phyloP scores from a whole-genome alignment of 2,888 invertebrate species.

The Spisula solida region DNA sequence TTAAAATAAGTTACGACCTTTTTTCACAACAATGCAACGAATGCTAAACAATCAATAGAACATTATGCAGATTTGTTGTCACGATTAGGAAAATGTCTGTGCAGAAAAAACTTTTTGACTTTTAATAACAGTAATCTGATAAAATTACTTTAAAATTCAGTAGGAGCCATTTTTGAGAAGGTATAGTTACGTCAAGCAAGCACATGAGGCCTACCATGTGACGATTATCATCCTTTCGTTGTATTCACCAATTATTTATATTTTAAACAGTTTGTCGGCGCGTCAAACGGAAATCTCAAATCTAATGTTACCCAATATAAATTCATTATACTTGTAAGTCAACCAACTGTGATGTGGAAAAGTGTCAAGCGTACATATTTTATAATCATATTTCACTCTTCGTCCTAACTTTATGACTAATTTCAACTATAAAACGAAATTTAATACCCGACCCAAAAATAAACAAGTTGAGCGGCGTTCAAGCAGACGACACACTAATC shows the following conservation, averaged over 20 bases:
- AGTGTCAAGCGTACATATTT: constrained; percentile 8
- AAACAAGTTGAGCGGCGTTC: background rate
- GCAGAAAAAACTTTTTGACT: no score
- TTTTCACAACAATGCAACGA: no score
- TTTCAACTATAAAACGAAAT: background rate
- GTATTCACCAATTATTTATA: background rate
- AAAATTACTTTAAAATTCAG: no score
- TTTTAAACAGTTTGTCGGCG: background rate
- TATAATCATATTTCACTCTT: constrained; percentile 1
- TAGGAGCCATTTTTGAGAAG: no score
- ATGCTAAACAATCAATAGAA: no score
- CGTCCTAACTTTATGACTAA: constrained; percentile 7
- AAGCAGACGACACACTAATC: background rate
- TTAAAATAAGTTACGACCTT: no score
- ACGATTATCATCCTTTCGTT: no score
- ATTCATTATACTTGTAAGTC: background rate
- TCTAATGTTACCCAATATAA: background rate
- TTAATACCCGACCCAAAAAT: background rate
- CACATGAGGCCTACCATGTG: no score
- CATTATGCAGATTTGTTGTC: no score
- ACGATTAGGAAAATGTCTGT: no score
- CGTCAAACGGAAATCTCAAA: background rate
- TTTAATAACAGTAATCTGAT: no score
- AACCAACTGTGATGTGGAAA: background rate
- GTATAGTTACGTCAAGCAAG: no score